phyloP scores from a whole-genome alignment of 2,113 vertebrate species.

The Siphamia tubifer region DNA sequence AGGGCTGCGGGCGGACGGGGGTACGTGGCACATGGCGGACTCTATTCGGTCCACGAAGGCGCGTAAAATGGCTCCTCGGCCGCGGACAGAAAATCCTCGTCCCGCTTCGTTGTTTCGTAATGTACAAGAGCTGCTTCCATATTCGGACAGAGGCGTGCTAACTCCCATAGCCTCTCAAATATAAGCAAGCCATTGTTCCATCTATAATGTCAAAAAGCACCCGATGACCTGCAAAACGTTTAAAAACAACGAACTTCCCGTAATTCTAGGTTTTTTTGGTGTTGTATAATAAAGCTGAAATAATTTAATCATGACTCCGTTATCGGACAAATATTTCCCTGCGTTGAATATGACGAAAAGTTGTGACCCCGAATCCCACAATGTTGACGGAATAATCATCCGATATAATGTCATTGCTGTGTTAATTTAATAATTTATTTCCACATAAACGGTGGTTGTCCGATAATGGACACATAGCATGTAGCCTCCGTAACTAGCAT shows the following conservation, averaged over 20 bases:
- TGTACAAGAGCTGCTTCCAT: not conserved
- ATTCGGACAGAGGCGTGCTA: slow-evolving; percentile 35
- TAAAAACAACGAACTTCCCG: not conserved
- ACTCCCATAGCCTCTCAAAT: not conserved
- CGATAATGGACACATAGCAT: too few relatives aligned
- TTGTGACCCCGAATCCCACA: too few relatives aligned
- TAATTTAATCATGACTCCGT: not conserved
- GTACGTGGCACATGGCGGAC: slow-evolving; percentile 68
- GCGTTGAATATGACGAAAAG: too few relatives aligned
- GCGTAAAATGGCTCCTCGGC: slow-evolving; percentile 74
- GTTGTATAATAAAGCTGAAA: too few relatives aligned
- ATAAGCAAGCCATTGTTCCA: not conserved
- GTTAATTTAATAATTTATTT: too few relatives aligned
- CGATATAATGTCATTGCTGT: too few relatives aligned
- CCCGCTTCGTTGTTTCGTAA: not conserved
- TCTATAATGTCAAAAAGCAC: rapidly evolving
- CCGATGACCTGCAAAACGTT: not conserved
- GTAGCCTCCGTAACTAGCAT: too few relatives aligned
- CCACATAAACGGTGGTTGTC: too few relatives aligned
- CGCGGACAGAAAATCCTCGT: slow-evolving; percentile 40
- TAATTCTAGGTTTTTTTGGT: too few relatives aligned
- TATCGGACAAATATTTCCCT: not conserved
- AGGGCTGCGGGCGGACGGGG: not conserved
- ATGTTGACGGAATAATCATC: too few relatives aligned
- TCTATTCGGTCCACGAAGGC: slow-evolving; percentile 58